A percentile compares a stretch with the other conserved stretches of the same genome.
Evolutionary conservation across 2,888 invertebrate genomes (phyloP).

Genomic region (Gymnosoma rotundatum): DNA sequence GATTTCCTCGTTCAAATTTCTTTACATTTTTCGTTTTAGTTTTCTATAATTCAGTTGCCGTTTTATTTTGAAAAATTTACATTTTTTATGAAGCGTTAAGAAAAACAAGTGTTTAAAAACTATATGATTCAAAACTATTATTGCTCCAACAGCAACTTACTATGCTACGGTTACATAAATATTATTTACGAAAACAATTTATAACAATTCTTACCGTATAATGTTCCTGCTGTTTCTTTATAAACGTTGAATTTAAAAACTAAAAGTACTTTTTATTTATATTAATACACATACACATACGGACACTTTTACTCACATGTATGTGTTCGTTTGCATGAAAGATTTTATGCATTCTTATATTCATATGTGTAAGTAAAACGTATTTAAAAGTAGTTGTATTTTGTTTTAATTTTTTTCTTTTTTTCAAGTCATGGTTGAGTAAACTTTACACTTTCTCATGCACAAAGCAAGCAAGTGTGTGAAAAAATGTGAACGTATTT

Average conservation of each 20-base stretch:
- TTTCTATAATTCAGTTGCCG: no score
- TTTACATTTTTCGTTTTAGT: no score
- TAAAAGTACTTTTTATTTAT: not conserved
- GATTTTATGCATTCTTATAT: no score
- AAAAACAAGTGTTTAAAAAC: slow-evolving; percentile 43
- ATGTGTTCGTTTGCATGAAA: not conserved
- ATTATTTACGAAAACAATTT: slow-evolving; percentile 27
- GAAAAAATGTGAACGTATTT: slow-evolving; percentile 23
- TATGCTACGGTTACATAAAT: not conserved
- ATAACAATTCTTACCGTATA: slow-evolving; percentile 15
- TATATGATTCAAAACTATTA: slow-evolving; percentile 52
- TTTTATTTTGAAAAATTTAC: not conserved
- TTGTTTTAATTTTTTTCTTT: slow-evolving; percentile 31
- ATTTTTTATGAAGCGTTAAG: slow-evolving; percentile 53
- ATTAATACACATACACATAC: no score
- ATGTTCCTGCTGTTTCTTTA: slow-evolving; percentile 26
- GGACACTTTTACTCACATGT: no score
- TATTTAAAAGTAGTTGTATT: slow-evolving; percentile 33
- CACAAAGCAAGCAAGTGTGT: slow-evolving; percentile 49
- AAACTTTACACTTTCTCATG: slow-evolving; percentile 65
- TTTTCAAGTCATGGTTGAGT: slow-evolving; percentile 66
- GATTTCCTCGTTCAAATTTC: no score
- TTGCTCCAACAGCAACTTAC: not conserved
- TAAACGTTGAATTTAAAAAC: not conserved
- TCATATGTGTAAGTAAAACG: slow-evolving; percentile 43